These are phyloP conservation scores for Bursaphelenchus mucronatus DNA, from an alignment of 1,140 invertebrate species.

Conservation along the genomic window DNA sequence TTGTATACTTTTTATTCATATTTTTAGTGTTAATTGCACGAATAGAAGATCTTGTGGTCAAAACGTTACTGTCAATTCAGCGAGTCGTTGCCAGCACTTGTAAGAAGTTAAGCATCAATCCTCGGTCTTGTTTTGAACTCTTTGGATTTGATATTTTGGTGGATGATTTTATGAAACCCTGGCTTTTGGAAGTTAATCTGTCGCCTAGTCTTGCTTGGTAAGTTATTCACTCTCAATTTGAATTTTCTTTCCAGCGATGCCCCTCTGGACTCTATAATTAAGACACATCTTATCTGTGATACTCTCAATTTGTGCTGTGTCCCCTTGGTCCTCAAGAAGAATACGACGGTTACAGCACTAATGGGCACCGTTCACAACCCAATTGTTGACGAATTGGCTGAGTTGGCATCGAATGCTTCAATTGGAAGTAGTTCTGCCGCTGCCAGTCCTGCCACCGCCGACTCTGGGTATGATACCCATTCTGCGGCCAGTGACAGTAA, in stretches of 20 bases:
- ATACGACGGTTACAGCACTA: constrained; percentile 29
- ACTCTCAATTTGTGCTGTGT: constrained; percentile 63
- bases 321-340: constrained; percentile 43
- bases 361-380: background rate
- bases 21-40: constrained; percentile 64
- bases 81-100: constrained; percentile 63
- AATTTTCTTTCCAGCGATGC: constrained; percentile 61
- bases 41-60: constrained; percentile 66
- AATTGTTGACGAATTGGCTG: background rate
- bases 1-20: constrained; percentile 7
- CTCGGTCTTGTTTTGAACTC: constrained; percentile 73
- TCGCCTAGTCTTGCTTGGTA: constrained; percentile 73
- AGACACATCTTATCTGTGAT: constrained; percentile 64
- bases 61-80: constrained; percentile 65
- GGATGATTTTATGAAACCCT: constrained; percentile 82
- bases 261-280: constrained; percentile 65
- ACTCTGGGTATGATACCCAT: constrained; percentile 11
- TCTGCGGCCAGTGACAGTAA: no score
- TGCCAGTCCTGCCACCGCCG: constrained; percentile 11
- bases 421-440: background rate
- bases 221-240: constrained; percentile 1
- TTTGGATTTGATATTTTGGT: constrained; percentile 93
- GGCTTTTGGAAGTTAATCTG: constrained; percentile 84
- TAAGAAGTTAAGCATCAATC: constrained; percentile 64
- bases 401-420: background rate